Base-by-base conservation (phyloP, 2,888 invertebrate genomes). In the Rambutsinella grinnellia region DNA sequence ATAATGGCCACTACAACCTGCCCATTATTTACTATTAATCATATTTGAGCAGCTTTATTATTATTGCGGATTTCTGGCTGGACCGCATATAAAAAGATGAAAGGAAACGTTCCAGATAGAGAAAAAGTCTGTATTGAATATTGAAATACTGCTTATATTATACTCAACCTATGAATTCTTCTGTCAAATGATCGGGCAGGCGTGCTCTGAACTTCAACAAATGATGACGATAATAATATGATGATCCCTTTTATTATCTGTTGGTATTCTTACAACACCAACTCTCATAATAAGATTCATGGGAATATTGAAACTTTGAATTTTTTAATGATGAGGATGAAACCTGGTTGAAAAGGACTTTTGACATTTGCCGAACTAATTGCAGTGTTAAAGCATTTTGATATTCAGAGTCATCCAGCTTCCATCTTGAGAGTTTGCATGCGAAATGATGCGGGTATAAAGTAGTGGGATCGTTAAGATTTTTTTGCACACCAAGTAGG, bases 1-100 rank as follows among this genome's bases (percentile, higher is more conserved):
- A 76, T 79, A 79, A 79, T 79, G 71, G 76, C 56, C 68, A 46
- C 72, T 78, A 63, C 71, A 72, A 79, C 79, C 79, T 79, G 79
- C 79, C 79, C 76, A 79, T 79, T 79, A 79, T 68, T 76, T 79
- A 71, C 79, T 79, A 79, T 79, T 79, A 79, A 79, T 79, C 79
- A 79, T 79, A 76, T 72, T 79, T 75, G 79, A 79, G 70, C 67
- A 67, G 76, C 66, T 76, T 79, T 76, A 79, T 79, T 71, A 79
- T 79, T 76, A 79, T 76, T 79, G 79, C 76, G 67, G 79, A 79
- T 79, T 79, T 75, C 71, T 76, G 58, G 62, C 71, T 70, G 71
- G 57, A 71, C 57, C 70, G 58, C 19, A 3, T 24, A 54, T 6
- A 53, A 53, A 21, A 19, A 46, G 61, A 44, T 46, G 24, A 65